Percentiles rank a stretch among this genome's conserved stretches.
Conservation (phyloP, 2,113 vertebrate species). For the Osmerus mordax region DNA sequence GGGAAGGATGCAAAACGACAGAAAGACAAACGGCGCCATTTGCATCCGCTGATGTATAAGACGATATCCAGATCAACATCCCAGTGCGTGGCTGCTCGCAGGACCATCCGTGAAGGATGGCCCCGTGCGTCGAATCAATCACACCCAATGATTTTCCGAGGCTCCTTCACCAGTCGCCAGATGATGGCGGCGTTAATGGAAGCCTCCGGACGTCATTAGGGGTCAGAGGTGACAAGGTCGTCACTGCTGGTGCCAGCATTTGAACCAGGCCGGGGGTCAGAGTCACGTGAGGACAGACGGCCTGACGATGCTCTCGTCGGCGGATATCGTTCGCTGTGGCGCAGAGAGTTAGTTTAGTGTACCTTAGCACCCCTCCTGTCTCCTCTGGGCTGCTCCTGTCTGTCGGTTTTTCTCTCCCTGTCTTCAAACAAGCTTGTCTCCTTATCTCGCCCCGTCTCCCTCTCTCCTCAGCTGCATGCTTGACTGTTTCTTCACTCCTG, state of each 20-base stretch:
- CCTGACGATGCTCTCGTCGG: no score
- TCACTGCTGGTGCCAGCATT: constrained; percentile 18
- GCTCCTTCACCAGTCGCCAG: constrained; percentile 27
- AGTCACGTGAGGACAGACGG: not conserved
- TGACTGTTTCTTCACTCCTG: constrained; percentile 6
- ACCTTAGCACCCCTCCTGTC: constrained; percentile 6
- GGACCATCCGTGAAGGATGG: not conserved
- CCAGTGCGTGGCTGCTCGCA: constrained; percentile 13
- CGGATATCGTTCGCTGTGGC: no score
- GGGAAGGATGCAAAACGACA: constrained; percentile 39
- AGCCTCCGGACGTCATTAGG: not conserved
- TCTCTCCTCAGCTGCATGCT: constrained; percentile 9
- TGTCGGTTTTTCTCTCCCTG: constrained; percentile 22
- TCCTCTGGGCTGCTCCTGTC: constrained; percentile 8
- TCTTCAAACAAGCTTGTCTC: not conserved
- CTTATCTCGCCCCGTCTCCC: not conserved
- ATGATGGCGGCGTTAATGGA: constrained; percentile 14
- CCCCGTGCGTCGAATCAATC: constrained; percentile 52
- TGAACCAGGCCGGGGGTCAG: constrained; percentile 22
- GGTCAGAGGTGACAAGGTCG: constrained; percentile 33
- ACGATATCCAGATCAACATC: constrained; percentile 61
- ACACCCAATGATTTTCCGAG: constrained; percentile 45
- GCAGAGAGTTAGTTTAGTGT: no score
- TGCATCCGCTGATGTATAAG: constrained; percentile 62
- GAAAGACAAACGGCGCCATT: constrained; percentile 63